phyloP scores from a whole-genome alignment of 2,113 vertebrate species.

The Tychaedon coryphoeus region DNA sequence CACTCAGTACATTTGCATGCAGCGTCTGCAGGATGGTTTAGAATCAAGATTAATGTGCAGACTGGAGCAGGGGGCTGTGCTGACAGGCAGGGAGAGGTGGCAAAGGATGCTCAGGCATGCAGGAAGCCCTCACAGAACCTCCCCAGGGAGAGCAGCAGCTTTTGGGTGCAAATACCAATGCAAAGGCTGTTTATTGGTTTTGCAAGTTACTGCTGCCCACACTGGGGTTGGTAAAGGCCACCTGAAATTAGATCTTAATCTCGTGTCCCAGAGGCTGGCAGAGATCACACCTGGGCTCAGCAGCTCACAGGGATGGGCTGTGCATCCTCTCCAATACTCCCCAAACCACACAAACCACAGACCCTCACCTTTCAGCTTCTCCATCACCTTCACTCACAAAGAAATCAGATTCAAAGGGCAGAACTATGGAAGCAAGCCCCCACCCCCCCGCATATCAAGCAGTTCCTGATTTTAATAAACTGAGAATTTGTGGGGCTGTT shows the following conservation, averaged over 20 bases:
- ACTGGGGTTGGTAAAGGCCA: background rate
- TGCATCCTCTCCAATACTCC: background rate
- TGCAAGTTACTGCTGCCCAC: background rate
- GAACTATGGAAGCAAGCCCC: background rate
- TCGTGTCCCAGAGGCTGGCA: background rate
- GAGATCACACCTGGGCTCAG: background rate
- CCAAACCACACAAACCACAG: background rate
- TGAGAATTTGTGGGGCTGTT: background rate
- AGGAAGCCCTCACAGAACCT: background rate
- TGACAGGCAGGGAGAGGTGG: background rate
- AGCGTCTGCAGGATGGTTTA: background rate
- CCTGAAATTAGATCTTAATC: background rate
- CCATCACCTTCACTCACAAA: background rate
- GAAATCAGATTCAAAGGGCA: background rate
- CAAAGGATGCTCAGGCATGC: background rate
- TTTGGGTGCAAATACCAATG: fast-evolving
- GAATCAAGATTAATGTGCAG: slow-evolving; percentile 57
- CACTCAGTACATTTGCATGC: slow-evolving; percentile 32
- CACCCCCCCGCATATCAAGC: background rate
- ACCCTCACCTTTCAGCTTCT: background rate
- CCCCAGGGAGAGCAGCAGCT: background rate
- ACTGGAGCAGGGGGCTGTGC: background rate
- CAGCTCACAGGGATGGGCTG: background rate
- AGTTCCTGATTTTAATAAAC: background rate
- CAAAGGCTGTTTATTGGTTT: background rate